These are phyloP conservation scores for Sweltsa coloradensis DNA, from an alignment of 1,140 invertebrate genomes.

Conservation along the genomic window DNA sequence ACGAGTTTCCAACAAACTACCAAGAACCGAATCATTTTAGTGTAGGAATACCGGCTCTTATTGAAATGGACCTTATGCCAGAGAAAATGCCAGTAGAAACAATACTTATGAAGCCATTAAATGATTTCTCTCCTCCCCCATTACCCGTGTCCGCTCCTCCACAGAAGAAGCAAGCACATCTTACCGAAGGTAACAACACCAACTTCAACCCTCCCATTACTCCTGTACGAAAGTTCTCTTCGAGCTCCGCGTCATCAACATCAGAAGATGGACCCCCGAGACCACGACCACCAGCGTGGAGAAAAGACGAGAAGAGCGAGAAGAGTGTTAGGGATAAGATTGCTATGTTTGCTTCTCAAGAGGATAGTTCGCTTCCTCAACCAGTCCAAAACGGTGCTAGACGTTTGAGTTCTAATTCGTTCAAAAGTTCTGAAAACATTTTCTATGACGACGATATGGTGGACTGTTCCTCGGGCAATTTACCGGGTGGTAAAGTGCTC, in stretches of 20 bases:
- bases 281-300: slow-evolving; percentile 24
- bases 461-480: too few species aligned
- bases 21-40: slow-evolving; percentile 37
- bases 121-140: slow-evolving; percentile 28
- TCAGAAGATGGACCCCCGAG: not conserved
- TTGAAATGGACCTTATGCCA: slow-evolving; percentile 2
- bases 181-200: not conserved
- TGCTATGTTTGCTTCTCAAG: slow-evolving; percentile 62
- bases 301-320: slow-evolving; percentile 61
- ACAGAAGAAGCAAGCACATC: slow-evolving; percentile 7
- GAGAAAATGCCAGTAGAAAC: not conserved
- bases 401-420: too few species aligned
- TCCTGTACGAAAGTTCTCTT: slow-evolving; percentile 14
- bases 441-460: too few species aligned
- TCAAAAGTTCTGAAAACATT: too few species aligned
- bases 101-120: slow-evolving; percentile 13
- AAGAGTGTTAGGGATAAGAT: slow-evolving; percentile 75
- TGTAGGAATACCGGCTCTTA: not conserved
- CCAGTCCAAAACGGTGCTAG: too few species aligned
- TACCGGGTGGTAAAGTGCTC: too few species aligned
- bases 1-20: slow-evolving; percentile 69
- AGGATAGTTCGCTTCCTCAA: too few species aligned
- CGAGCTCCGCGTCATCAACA: slow-evolving; percentile 3
- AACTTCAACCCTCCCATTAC: slow-evolving; percentile 17
- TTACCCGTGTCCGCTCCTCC: slow-evolving; percentile 30